Evolutionary conservation across 2,888 invertebrate species (phyloP).

Genomic region (Cancer borealis): DNA sequence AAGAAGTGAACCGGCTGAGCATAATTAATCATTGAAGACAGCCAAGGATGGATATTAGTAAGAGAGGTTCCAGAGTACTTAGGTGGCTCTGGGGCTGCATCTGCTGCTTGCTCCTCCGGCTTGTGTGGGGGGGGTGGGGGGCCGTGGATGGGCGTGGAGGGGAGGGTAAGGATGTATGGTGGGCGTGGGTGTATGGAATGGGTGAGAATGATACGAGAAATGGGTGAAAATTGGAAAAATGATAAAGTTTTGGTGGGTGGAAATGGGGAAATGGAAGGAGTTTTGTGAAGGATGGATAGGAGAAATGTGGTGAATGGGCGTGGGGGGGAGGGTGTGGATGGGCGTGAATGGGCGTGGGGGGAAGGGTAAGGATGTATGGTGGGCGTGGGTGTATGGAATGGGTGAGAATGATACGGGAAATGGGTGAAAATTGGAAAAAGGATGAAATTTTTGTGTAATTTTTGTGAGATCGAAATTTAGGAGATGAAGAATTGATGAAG

Average conservation of each 20-base stretch:
- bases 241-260: background rate
- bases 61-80: slow-evolving; percentile 90
- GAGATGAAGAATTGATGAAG: background rate
- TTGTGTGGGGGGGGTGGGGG: background rate
- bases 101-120: slow-evolving; percentile 77
- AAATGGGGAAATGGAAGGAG: too few species aligned
- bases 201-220: background rate
- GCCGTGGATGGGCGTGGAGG: background rate
- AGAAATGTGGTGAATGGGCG: too few species aligned
- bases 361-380: background rate
- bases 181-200: background rate
- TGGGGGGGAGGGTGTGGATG: background rate
- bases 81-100: slow-evolving; percentile 84
- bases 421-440: too few species aligned
- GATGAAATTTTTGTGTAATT: too few species aligned
- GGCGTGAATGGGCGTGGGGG: background rate
- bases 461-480: too few species aligned
- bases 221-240: background rate
- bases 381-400: background rate
- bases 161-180: background rate
- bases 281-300: too few species aligned
- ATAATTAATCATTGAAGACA: slow-evolving; percentile 99
- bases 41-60: slow-evolving; percentile 98
- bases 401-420: background rate
- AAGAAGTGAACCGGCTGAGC: slow-evolving; percentile 99